Conservation (phyloP, 1,140 invertebrate species). For the Drosophila hydei region DNA sequence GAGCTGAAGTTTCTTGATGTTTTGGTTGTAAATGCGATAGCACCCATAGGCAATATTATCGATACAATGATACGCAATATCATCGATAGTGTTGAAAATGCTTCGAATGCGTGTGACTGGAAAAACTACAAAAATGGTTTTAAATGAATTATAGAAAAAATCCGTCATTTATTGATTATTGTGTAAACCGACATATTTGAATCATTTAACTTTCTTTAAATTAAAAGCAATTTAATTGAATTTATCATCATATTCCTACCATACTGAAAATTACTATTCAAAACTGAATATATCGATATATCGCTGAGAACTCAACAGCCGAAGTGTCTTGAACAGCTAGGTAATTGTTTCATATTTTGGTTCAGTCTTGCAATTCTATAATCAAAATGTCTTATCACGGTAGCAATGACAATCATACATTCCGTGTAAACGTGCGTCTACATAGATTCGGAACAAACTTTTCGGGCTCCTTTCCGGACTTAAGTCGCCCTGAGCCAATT, state of each 20-base stretch:
- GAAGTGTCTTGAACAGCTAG: background rate
- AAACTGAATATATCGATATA: background rate
- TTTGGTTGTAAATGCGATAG: conserved; percentile 5
- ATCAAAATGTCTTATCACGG: background rate
- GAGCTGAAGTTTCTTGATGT: background rate
- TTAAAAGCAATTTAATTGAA: no score
- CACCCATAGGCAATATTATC: no score
- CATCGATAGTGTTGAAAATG: background rate
- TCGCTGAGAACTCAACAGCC: background rate
- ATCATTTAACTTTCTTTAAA: no score
- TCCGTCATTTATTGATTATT: no score
- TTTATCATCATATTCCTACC: no score
- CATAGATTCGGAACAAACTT: conserved; percentile 17
- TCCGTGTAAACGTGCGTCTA: conserved; percentile 16
- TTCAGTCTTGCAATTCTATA: background rate
- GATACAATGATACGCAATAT: background rate
- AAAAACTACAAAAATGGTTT: no score
- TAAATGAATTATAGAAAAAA: no score
- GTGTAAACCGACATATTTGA: no score
- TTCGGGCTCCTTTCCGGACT: conserved; percentile 24
- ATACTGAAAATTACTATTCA: background rate
- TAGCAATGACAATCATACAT: background rate
- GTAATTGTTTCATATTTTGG: background rate
- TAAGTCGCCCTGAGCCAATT: conserved; percentile 37
- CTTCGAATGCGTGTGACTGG: background rate